Evolutionary conservation across 92 coral and sea anemone species (phyloP), one percentile per base, ranked within the genome.

Genomic region (Porites lobata): DNA sequence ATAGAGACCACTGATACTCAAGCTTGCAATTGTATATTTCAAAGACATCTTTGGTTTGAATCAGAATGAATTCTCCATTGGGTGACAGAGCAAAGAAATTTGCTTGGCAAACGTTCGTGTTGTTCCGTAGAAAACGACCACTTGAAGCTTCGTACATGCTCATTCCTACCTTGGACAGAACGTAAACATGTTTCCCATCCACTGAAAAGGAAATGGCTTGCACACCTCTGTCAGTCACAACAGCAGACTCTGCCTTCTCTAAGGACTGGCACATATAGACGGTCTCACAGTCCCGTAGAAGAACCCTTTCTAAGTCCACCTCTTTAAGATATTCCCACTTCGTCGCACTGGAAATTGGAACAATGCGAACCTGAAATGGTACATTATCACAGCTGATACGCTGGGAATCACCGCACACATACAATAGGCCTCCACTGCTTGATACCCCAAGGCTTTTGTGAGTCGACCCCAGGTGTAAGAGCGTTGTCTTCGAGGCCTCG

Each of bases 401-500:
- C 59, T 70, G 73, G 18, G 88, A 65, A 19, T 65, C n/a, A 43
- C 80, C 88, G 63, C 91, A 88, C 50, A 90, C 81, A 18, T 90
- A 90, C 50, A 86, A 59, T 68, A 79, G 74, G 32, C 58, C 73
- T 9, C 93, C 87, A 6, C 70, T 80, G 29, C 75, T 54, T 17
- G 90, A 63, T 13, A 90, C 91, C 20, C 93, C 93, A 56, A 90
- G 85, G 84, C 89, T 84, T 62, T 24, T 74, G 64, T 84, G 81
- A 8, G 63, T 18, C 24, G 87, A 75, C 9, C 87, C 87, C 7
- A 84, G 72, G 52, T 73, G 29, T 47, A 84, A 15, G 4, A 20
- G 19, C 20, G 63, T 50, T 19, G 72, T 17, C 21, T 9, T 47
- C 57, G 52, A 50, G 63, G 64, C 11, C 63, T 84, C 64, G 26